Base-by-base conservation (phyloP, 2,888 invertebrate genomes). In the Calameuta filiformis region DNA sequence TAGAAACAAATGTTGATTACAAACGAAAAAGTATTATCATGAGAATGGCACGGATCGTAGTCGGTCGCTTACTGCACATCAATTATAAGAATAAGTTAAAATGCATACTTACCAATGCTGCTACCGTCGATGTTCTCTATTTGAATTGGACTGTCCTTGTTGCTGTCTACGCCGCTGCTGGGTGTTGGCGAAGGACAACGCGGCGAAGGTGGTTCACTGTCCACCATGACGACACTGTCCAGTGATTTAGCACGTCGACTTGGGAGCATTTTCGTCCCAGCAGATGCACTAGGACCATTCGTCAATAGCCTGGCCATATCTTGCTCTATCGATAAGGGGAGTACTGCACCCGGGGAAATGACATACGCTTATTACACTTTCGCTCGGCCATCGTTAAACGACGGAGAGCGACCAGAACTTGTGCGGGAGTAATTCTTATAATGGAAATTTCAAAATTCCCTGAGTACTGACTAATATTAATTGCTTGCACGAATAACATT, bases 181-280 rank as follows among this genome's bases (percentile, higher is more conserved):
- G 97, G 97, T 12, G 97, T 96, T 0, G 97, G 97, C 12, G 97
- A 97, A 0, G 97, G 97, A 15, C 97, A 96, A 33, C 97, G 93
- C 0, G 96, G 96, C 1, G 93, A 91, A 1, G 93, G 92, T 23
- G 93, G 93, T 85, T 93, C 93, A 35, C 92, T 92, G 81, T 93
- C 93, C 33, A 88, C 82, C 71, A 90, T 84, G 77, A 91, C 85
- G 80, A 91, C 87, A 81, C 90, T 91, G 79, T 91, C 91, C 87
- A 91, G 85, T 12, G 90, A 92, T 79, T 90, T 91, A 73, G 91
- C 87, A 23, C 91, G 89, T 79, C 91, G 86, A 76, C 87, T 88
- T 34, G 87, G 85, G 75, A 90, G 81, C 77, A 87, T 85, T 84
- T 89, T 86, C 73, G 81, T 85, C 68, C 84, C 83, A 76, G 80